phyloP scores from a whole-genome alignment of 2,888 invertebrate genomes.

The Pyrrhia umbra region DNA sequence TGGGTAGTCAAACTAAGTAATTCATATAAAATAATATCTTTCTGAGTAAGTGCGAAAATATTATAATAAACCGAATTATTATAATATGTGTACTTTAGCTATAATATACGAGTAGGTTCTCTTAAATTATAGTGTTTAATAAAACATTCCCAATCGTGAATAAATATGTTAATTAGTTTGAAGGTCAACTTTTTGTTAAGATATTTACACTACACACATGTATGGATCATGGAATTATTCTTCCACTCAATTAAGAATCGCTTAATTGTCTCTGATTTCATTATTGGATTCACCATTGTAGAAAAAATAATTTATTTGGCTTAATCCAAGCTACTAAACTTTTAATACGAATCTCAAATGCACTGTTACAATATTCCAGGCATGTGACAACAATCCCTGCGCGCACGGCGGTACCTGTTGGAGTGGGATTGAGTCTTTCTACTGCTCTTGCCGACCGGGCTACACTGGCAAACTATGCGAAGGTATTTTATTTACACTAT shows the following conservation, averaged over 20 bases:
- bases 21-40: too few relatives aligned
- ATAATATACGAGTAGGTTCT: background rate
- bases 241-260: constrained; percentile 14
- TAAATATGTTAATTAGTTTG: constrained; percentile 8
- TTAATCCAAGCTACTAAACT: too few relatives aligned
- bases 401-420: constrained; percentile 94
- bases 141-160: constrained; percentile 2
- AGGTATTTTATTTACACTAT: constrained; percentile 85
- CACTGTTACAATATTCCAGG: constrained; percentile 81
- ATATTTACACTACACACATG: background rate
- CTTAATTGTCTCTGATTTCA: too few relatives aligned
- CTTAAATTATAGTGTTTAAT: constrained; percentile 4
- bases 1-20: too few relatives aligned
- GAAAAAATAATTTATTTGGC: too few relatives aligned
- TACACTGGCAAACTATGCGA: constrained; percentile 95
- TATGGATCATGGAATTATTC: constrained; percentile 7
- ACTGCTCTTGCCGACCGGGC: constrained; percentile 95
- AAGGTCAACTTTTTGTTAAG: constrained; percentile 27
- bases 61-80: too few relatives aligned
- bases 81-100: too few relatives aligned
- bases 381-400: constrained; percentile 93
- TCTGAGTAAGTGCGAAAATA: too few relatives aligned
- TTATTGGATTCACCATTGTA: too few relatives aligned
- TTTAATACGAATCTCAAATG: background rate
- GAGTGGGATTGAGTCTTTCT: constrained; percentile 93